phyloP scores from a whole-genome alignment of 2,888 invertebrate genomes.

The Odontocerum albicorne region DNA sequence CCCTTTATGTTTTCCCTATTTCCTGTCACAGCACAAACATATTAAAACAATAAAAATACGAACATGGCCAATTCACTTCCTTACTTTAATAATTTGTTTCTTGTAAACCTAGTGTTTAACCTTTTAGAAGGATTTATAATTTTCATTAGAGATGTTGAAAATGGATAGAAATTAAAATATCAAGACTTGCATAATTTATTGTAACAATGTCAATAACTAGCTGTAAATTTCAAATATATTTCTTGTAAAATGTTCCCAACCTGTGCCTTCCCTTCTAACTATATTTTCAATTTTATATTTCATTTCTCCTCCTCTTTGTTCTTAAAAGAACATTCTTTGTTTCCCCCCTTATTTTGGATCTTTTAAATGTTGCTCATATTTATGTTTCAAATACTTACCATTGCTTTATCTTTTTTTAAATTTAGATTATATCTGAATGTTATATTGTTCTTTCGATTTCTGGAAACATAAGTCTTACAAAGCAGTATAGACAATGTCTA shows the following conservation, averaged over 20 bases:
- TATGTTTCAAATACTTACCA: too few species aligned
- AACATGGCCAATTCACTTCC: too few species aligned
- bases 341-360: too few species aligned
- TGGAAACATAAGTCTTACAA: conserved; percentile 31
- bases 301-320: too few species aligned
- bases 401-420: conserved; percentile 8
- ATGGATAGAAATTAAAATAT: conserved; percentile 22
- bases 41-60: too few species aligned
- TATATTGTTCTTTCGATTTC: conserved; percentile 28
- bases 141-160: neutral
- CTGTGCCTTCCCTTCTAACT: conserved; percentile 34
- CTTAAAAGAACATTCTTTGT: too few species aligned
- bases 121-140: neutral
- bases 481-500: conserved; percentile 36
- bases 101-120: too few species aligned
- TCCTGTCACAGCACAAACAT: too few species aligned
- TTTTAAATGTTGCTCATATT: too few species aligned
- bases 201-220: conserved; percentile 36
- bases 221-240: conserved; percentile 24
- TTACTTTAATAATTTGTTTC: too few species aligned
- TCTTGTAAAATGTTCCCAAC: conserved; percentile 34
- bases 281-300: neutral
- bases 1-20: too few species aligned
- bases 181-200: conserved; percentile 32
- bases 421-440: conserved; percentile 27